phyloP scores from a whole-genome alignment of 2,888 invertebrate genomes.

The Proisotoma minuta region DNA sequence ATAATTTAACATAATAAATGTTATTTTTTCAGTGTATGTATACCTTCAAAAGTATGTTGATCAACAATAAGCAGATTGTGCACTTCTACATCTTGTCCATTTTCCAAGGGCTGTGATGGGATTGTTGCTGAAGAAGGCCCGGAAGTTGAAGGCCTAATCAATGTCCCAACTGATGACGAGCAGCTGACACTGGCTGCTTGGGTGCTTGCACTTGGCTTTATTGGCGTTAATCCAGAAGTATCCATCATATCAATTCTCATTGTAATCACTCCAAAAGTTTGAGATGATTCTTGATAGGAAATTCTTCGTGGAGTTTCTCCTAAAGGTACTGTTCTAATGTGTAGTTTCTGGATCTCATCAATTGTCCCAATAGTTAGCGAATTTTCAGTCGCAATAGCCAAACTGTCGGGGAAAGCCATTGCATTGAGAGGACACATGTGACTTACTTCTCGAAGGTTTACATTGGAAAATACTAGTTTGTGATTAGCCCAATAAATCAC shows the following conservation, averaged over 20 bases:
- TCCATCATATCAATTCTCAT: slow-evolving; percentile 84
- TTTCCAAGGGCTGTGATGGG: slow-evolving; percentile 51
- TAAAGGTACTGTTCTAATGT: slow-evolving; percentile 90
- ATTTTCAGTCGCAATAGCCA: slow-evolving; percentile 82
- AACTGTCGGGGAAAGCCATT: slow-evolving; percentile 85
- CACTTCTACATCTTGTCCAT: slow-evolving; percentile 82
- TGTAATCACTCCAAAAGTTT: slow-evolving; percentile 90
- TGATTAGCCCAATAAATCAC: slow-evolving; percentile 99
- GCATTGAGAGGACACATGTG: slow-evolving; percentile 98
- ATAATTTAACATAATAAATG: not conserved
- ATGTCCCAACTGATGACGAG: slow-evolving; percentile 44
- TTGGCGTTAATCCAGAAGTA: slow-evolving; percentile 63
- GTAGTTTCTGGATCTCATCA: slow-evolving; percentile 96
- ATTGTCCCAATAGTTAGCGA: slow-evolving; percentile 93
- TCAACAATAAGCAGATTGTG: slow-evolving; percentile 87
- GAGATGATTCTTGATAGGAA: slow-evolving; percentile 87
- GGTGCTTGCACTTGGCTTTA: slow-evolving; percentile 71
- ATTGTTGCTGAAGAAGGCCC: slow-evolving; percentile 46
- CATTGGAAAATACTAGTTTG: slow-evolving; percentile 97
- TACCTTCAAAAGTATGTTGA: slow-evolving; percentile 90
- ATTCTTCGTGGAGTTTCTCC: slow-evolving; percentile 92
- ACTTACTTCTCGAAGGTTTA: slow-evolving; percentile 84
- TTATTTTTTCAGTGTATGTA: not conserved
- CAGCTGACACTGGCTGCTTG: slow-evolving; percentile 44
- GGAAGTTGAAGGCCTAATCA: slow-evolving; percentile 44